phyloP scores from a whole-genome alignment of 2,113 vertebrate genomes.

The Blennius ocellaris region DNA sequence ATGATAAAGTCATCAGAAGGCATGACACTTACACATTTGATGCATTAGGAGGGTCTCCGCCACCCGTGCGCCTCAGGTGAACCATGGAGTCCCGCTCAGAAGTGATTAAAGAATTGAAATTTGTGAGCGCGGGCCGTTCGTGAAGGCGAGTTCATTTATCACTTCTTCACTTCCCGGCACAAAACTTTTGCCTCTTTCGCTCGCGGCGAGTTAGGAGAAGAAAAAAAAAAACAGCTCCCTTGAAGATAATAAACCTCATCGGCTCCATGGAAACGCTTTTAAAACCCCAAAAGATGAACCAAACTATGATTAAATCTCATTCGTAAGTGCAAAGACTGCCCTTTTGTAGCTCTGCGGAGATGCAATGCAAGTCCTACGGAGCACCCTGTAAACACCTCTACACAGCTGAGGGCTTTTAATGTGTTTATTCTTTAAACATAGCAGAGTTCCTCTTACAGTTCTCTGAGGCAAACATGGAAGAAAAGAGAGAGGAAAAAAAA shows the following conservation, averaged over 20 bases:
- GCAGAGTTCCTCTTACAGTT: too few species aligned
- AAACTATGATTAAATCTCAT: not conserved
- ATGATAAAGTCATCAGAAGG: constrained; percentile 75
- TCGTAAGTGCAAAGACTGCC: not conserved
- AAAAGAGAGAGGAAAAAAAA: too few species aligned
- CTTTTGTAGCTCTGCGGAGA: not conserved
- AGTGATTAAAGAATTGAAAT: constrained; percentile 43
- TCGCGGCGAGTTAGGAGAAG: not conserved
- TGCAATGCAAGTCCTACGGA: not conserved
- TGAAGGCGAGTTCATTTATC: constrained; percentile 37
- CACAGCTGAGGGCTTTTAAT: too few species aligned
- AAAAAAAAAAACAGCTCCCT: too few species aligned
- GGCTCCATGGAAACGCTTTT: not conserved
- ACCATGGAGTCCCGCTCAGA: constrained; percentile 20
- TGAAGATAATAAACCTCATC: not conserved
- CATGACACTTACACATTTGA: constrained; percentile 67
- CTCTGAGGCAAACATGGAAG: too few species aligned
- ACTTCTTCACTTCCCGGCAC: constrained; percentile 2
- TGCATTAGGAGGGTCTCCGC: constrained; percentile 37
- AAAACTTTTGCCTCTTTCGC: constrained; percentile 30
- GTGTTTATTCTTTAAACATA: too few species aligned
- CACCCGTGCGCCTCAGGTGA: constrained; percentile 59
- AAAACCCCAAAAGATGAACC: not conserved
- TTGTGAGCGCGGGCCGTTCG: constrained; percentile 29
- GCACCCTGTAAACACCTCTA: not conserved